phyloP scores from a whole-genome alignment of 1,140 invertebrate genomes.

The Delia radicum region DNA sequence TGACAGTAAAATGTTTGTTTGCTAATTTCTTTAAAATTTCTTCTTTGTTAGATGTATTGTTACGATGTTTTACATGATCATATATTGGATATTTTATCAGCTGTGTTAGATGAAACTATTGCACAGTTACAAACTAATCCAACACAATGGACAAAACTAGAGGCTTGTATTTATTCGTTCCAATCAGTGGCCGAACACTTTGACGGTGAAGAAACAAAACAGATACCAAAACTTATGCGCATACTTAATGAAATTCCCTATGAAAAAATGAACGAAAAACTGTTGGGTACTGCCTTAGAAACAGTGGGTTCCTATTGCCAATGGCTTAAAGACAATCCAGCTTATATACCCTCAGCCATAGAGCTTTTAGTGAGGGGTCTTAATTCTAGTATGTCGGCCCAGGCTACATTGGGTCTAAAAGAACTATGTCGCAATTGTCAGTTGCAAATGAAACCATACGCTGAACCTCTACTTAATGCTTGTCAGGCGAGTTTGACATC shows the following conservation, averaged over 20 bases:
- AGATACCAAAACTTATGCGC: constrained; percentile 68
- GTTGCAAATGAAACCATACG: constrained; percentile 69
- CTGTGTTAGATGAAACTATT: constrained; percentile 61
- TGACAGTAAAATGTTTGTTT: background rate
- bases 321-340: constrained; percentile 74
- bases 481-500: constrained; percentile 59
- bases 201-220: constrained; percentile 63
- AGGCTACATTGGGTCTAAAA: constrained; percentile 83
- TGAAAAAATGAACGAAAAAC: constrained; percentile 60
- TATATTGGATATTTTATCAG: constrained; percentile 66
- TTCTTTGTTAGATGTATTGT: constrained; percentile 71
- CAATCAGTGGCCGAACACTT: constrained; percentile 77
- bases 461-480: constrained; percentile 68
- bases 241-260: constrained; percentile 69
- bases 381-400: constrained; percentile 68
- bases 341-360: constrained; percentile 58
- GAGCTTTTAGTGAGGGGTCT: constrained; percentile 70
- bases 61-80: constrained; percentile 73
- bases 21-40: background rate
- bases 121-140: constrained; percentile 55
- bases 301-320: constrained; percentile 78
- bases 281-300: constrained; percentile 70
- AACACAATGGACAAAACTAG: constrained; percentile 57
- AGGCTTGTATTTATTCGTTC: constrained; percentile 82
- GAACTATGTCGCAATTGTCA: constrained; percentile 81